phyloP scores from a whole-genome alignment of 2,888 invertebrate genomes.

The Drosophila anomalata region DNA sequence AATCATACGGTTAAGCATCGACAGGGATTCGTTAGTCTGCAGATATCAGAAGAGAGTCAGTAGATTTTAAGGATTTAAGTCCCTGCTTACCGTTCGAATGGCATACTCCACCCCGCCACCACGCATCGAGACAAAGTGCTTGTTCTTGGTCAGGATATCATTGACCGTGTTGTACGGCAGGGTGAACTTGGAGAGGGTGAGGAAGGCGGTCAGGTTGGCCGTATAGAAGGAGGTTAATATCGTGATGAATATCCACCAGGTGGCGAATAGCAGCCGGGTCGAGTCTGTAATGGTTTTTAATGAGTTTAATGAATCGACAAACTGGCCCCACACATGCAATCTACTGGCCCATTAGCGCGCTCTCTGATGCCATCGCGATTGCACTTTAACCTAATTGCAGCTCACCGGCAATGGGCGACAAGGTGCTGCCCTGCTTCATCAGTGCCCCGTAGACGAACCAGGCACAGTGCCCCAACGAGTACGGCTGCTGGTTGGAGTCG shows the following conservation, averaged over 20 bases:
- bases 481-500: slow-evolving; percentile 86
- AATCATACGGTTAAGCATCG: slow-evolving; percentile 80
- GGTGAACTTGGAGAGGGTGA: slow-evolving; percentile 93
- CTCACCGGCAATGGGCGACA: slow-evolving; percentile 92
- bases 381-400: slow-evolving; percentile 42
- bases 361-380: slow-evolving; percentile 66
- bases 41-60: background rate
- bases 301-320: slow-evolving; percentile 57
- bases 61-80: background rate
- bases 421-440: slow-evolving; percentile 93
- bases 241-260: slow-evolving; percentile 96
- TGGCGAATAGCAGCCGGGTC: slow-evolving; percentile 92
- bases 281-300: slow-evolving; percentile 87
- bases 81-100: slow-evolving; percentile 86
- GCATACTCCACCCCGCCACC: slow-evolving; percentile 89
- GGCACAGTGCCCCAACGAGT: slow-evolving; percentile 89
- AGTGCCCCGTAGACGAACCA: slow-evolving; percentile 94
- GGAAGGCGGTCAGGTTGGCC: slow-evolving; percentile 94
- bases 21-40: slow-evolving; percentile 82
- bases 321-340: slow-evolving; percentile 53
- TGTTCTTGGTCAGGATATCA: slow-evolving; percentile 88
- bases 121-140: slow-evolving; percentile 88
- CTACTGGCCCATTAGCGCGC: slow-evolving; percentile 18
- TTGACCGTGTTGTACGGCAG: slow-evolving; percentile 89
- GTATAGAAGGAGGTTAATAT: slow-evolving; percentile 95